A percentile compares a stretch with the other conserved stretches of the same genome.
phyloP scores from a whole-genome alignment of 2,888 invertebrate genomes.

The Micoletzkya japonica region DNA sequence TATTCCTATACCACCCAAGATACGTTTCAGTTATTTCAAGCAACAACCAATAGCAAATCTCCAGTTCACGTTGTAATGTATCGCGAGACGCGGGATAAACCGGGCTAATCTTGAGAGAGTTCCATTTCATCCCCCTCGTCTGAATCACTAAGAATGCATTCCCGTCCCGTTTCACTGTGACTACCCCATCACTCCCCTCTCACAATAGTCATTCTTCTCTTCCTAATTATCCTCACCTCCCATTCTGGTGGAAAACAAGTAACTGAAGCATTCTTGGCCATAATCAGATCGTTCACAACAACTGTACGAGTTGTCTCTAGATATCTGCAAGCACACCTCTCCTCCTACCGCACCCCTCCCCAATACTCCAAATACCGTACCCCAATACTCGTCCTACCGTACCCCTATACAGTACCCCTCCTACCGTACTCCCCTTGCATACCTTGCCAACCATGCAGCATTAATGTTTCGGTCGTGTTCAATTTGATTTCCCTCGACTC shows the following conservation, averaged over 20 bases:
- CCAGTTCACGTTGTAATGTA: no score
- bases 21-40: no score
- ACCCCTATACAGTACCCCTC: not conserved
- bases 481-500: slow-evolving; percentile 89
- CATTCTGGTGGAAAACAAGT: slow-evolving; percentile 95
- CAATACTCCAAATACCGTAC: not conserved
- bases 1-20: no score
- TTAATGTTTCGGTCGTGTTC: slow-evolving; percentile 82
- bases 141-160: no score
- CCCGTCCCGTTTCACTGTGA: no score
- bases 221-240: slow-evolving; percentile 23
- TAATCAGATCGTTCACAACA: slow-evolving; percentile 55
- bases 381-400: not conserved
- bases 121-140: no score
- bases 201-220: no score
- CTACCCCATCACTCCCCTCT: no score
- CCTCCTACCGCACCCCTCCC: not conserved
- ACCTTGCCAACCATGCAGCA: slow-evolving; percentile 84
- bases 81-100: no score
- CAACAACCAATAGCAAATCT: no score
- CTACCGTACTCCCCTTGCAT: slow-evolving; percentile 2
- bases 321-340: slow-evolving; percentile 71
- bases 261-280: slow-evolving; percentile 67
- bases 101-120: no score
- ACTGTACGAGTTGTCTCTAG: slow-evolving; percentile 72